A percentile compares a stretch with the other conserved stretches of the same genome.
These are phyloP conservation scores for Isaurus tuberculatus DNA, from an alignment of 92 coral and sea anemone species.

Conservation along the genomic window DNA sequence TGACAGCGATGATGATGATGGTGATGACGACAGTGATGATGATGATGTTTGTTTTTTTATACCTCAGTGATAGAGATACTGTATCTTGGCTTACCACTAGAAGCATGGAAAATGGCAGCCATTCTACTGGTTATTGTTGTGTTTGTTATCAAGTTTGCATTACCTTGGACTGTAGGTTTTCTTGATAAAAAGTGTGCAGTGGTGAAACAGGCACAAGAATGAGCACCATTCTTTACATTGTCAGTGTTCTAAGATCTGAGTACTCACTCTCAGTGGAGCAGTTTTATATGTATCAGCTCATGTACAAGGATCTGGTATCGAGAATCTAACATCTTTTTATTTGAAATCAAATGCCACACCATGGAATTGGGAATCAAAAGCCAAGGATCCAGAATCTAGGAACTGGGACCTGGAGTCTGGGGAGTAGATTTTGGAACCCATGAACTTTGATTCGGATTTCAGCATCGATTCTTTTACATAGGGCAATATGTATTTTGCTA, in stretches of 20 bases:
- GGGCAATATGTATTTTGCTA: no score
- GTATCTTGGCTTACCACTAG: constrained; percentile 72
- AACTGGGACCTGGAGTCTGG: no score
- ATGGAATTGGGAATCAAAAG: no score
- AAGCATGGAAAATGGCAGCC: constrained; percentile 78
- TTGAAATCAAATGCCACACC: no score
- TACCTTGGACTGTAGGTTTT: constrained; percentile 51
- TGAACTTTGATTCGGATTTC: no score
- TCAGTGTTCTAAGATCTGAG: background rate
- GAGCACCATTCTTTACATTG: background rate
- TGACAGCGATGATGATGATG: background rate
- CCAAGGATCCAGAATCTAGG: no score
- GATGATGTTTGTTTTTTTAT: background rate
- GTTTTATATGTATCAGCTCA: no score
- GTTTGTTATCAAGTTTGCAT: constrained; percentile 61
- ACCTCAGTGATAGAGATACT: constrained; percentile 79
- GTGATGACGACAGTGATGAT: background rate
- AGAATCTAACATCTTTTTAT: no score
- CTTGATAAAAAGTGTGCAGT: constrained; percentile 51
- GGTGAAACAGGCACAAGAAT: constrained; percentile 15
- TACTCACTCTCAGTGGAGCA: no score
- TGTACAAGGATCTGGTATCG: no score
- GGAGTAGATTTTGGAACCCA: no score
- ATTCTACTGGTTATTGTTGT: constrained; percentile 43
- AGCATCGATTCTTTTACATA: no score